These are phyloP conservation scores for Conchocele bisecta DNA, from an alignment of 2,888 invertebrate species.

Conservation along the genomic window DNA sequence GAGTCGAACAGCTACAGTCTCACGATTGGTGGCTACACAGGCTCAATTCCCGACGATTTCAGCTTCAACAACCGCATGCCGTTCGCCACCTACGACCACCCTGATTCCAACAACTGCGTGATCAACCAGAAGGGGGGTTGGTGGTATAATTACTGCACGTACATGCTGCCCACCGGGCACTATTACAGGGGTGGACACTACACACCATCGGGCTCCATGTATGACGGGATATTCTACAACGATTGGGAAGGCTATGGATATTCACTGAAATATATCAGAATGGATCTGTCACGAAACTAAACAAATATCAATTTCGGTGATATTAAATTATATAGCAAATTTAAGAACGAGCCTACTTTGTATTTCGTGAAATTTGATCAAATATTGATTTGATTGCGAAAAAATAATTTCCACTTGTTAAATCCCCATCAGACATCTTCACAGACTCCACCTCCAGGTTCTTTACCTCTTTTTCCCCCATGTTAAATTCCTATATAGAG, in stretches of 20 bases:
- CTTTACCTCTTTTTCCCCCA: no score
- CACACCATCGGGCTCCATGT: constrained; percentile 58
- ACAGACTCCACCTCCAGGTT: no score
- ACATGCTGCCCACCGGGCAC: constrained; percentile 69
- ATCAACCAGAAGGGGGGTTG: constrained; percentile 71
- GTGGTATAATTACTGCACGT: constrained; percentile 77
- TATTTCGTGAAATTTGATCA: no score
- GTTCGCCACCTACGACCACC: constrained; percentile 67
- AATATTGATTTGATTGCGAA: no score
- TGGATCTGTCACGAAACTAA: constrained; percentile 67
- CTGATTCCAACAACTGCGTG: constrained; percentile 68
- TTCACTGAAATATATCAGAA: constrained; percentile 69
- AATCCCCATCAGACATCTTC: no score
- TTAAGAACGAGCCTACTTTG: no score
- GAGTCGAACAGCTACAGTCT: constrained; percentile 51
- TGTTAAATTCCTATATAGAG: no score
- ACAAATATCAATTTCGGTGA: no score
- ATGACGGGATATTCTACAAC: constrained; percentile 77
- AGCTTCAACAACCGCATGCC: constrained; percentile 62
- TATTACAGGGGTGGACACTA: constrained; percentile 73
- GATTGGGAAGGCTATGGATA: constrained; percentile 73
- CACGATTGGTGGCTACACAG: constrained; percentile 51
- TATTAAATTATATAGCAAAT: no score
- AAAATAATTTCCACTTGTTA: no score
- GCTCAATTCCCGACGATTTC: constrained; percentile 68